phyloP scores from a whole-genome alignment of 2,888 invertebrate species.

The Dione juno region DNA sequence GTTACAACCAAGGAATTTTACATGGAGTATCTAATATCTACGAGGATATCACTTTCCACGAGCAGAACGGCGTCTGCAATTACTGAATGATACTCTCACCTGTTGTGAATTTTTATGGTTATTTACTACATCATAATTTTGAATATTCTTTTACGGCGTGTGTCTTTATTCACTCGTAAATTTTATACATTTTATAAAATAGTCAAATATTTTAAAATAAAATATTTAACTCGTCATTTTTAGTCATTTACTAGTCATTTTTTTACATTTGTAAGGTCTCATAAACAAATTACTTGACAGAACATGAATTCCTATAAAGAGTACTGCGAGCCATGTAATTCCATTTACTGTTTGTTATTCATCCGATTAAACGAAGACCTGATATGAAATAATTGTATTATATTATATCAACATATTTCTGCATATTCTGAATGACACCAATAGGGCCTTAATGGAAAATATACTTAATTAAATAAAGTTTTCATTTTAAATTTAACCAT shows the following conservation, averaged over 20 bases:
- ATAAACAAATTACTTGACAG: neutral
- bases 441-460: neutral
- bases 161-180: neutral
- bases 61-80: constrained; percentile 43
- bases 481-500: neutral
- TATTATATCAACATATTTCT: constrained; percentile 10
- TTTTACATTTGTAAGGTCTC: neutral
- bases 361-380: constrained; percentile 21
- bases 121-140: constrained; percentile 19
- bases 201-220: too few relatives aligned
- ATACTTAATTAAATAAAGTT: neutral
- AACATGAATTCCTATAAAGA: neutral
- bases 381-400: constrained; percentile 19
- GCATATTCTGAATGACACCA: neutral
- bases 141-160: constrained; percentile 14
- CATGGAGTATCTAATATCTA: constrained; percentile 33
- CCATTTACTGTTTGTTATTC: constrained; percentile 1
- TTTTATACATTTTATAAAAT: too few relatives aligned
- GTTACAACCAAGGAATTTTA: constrained; percentile 37
- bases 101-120: constrained; percentile 58
- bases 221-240: too few relatives aligned
- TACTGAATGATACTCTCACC: constrained; percentile 51
- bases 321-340: constrained; percentile 7
- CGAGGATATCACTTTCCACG: constrained; percentile 31
- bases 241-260: neutral